Conservation (phyloP, 2,797 vertebrate genomes). For the Gymnodraco acuticeps region DNA sequence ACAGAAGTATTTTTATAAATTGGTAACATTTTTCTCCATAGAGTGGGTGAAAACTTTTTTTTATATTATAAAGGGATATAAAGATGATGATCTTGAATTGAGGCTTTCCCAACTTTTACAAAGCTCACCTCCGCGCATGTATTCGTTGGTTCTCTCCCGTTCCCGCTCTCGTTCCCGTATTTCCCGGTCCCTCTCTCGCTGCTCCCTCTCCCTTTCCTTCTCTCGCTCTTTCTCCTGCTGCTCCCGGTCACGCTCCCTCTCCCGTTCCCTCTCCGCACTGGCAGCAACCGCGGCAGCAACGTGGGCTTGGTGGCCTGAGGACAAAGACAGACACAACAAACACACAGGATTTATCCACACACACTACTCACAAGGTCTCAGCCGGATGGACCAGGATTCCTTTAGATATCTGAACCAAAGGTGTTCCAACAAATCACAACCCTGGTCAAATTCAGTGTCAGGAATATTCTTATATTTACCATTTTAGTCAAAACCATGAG, state of each 20-base stretch:
- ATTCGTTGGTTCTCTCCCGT: constrained; percentile 77
- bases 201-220: constrained; percentile 83
- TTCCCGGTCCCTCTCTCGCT: constrained; percentile 83
- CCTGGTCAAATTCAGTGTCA: constrained; percentile 1
- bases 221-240: constrained; percentile 85
- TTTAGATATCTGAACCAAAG: constrained; percentile 10
- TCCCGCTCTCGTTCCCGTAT: constrained; percentile 82
- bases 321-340: constrained; percentile 52
- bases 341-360: constrained; percentile 25
- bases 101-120: constrained; percentile 8
- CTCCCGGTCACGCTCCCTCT: constrained; percentile 86
- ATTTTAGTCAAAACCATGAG: constrained; percentile 4
- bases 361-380: not conserved
- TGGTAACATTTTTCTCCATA: not conserved
- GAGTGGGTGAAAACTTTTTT: not conserved
- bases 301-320: constrained; percentile 90
- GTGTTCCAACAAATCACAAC: not conserved
- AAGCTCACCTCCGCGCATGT: constrained; percentile 90
- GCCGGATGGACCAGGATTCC: constrained; percentile 16
- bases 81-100: not conserved
- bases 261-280: constrained; percentile 88
- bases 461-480: constrained; percentile 11
- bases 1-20: not conserved
- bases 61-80: not conserved
- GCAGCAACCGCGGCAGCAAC: constrained; percentile 86